A percentile compares a stretch with the other conserved stretches of the same genome.
phyloP scores from a whole-genome alignment of 2,113 vertebrate genomes.

The Solea senegalensis region DNA sequence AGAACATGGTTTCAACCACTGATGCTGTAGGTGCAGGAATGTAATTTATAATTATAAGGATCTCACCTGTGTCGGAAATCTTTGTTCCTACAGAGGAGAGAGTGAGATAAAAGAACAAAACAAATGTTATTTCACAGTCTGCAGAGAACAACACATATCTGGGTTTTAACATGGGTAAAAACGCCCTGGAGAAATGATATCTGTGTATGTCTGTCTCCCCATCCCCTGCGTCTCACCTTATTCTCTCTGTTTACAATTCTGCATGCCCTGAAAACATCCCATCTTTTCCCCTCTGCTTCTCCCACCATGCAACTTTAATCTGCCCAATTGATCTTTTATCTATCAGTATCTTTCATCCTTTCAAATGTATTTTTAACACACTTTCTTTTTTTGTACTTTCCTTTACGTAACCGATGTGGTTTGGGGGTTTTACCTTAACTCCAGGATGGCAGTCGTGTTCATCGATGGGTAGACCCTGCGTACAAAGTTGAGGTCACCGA shows the following conservation, averaged over 20 bases:
- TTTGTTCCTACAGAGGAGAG: slow-evolving; percentile 94
- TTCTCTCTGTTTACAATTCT: slow-evolving; percentile 26
- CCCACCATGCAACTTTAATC: neutral
- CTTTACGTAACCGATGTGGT: neutral
- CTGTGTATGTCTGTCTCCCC: slow-evolving; percentile 14
- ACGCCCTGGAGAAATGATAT: slow-evolving; percentile 52
- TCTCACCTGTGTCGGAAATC: slow-evolving; percentile 99
- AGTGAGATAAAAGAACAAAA: slow-evolving; percentile 75
- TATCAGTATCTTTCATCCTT: slow-evolving; percentile 2
- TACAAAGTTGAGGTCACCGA: slow-evolving; percentile 98
- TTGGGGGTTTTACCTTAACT: slow-evolving; percentile 85
- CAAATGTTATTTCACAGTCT: slow-evolving; percentile 63
- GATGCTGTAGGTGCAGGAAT: neutral
- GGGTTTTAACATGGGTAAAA: slow-evolving; percentile 64
- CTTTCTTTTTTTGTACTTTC: neutral
- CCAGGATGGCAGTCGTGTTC: slow-evolving; percentile 96
- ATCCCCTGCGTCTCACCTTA: slow-evolving; percentile 44
- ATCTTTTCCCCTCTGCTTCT: neutral
- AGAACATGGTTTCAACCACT: neutral
- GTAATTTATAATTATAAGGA: slow-evolving; percentile 15
- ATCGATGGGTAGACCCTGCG: slow-evolving; percentile 95
- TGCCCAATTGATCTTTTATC: neutral
- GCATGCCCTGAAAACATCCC: neutral
- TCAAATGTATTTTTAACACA: slow-evolving; percentile 1
- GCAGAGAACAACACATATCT: slow-evolving; percentile 51